These are phyloP conservation scores for Gymnorhina tibicen DNA, from an alignment of 2,113 vertebrate genomes.

Conservation along the genomic window DNA sequence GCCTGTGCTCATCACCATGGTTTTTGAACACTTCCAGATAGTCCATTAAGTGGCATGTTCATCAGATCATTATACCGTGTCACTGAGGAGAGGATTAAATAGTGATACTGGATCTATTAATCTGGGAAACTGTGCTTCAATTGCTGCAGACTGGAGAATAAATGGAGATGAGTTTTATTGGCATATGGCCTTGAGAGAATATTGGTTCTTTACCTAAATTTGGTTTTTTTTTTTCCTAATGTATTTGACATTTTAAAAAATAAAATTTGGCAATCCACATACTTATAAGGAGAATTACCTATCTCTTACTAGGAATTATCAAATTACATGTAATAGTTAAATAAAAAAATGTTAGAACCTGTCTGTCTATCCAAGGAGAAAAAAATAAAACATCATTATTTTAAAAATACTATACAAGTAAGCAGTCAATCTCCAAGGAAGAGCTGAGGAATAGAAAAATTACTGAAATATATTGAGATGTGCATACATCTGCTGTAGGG, in stretches of 20 bases:
- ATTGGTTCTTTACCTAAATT: neutral
- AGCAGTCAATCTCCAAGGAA: neutral
- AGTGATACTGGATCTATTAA: slow-evolving; percentile 48
- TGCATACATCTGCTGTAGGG: neutral
- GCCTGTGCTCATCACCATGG: neutral
- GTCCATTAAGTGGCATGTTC: slow-evolving; percentile 41
- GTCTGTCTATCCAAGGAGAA: neutral
- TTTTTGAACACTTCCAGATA: neutral
- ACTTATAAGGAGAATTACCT: neutral
- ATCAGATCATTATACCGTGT: slow-evolving; percentile 42
- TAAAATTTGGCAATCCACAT: neutral
- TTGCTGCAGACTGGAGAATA: neutral
- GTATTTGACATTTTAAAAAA: neutral
- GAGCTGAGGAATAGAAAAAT: neutral
- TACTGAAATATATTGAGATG: neutral
- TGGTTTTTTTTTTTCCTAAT: neutral
- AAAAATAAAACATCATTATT: neutral
- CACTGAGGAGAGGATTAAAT: slow-evolving; percentile 40
- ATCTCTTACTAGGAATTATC: neutral
- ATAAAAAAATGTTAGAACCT: neutral
- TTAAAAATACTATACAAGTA: neutral
- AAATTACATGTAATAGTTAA: neutral
- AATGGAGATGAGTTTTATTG: neutral
- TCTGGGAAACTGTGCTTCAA: slow-evolving; percentile 8
- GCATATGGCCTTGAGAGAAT: neutral